Base-by-base conservation (phyloP, 2,797 vertebrate species). In the Meda fulgida region DNA sequence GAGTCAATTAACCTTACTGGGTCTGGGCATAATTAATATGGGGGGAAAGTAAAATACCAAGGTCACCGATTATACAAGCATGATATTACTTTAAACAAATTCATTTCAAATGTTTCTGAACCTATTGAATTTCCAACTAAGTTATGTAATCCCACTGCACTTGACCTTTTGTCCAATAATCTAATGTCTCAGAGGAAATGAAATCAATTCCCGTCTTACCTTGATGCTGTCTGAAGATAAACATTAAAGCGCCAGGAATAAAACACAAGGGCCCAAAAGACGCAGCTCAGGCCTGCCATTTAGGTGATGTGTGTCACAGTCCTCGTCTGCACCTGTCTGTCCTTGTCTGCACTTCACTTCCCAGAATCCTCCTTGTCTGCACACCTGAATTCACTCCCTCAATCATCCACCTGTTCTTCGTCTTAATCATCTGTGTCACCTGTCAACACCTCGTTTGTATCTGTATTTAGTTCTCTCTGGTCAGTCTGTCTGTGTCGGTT, bases 131-230 rank as follows among this genome's bases (percentile, higher is more conserved):
- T 87, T 87, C 21, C 40, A 63, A 65, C 81, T 31, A 76, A 43
- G 82, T 88, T 86, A 72, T 73, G 81, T 29, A 78, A 84, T 81
- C 81, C 51, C 51, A 71, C 65, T 48, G 71, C 53, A 84, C 40
- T 86, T 88, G 87, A 86, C 84, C 87, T 88, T 85, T 85, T 87
- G 73, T 78, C 55, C 81, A 81, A 76, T 81, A 81, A 84, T 81
- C 72, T 86, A 86, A 88, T 84, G 26, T 86, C 55, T 77, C 43
- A 58, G 55, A 84, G 72, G 72, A 88, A 86, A 86, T 86, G 5
- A 86, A 84, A 88, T 86, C 72, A 86, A 77, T 80, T 84, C 31
- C 81, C 78, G 26, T 53, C 77, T 85, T 80, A 84, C 81, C 76
- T 85, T 84, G 70, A 83, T 75, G 58, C 81, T 78, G 71, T 80